Base-by-base conservation (phyloP, 2,797 vertebrate species). In the Emydoidea blandingii region DNA sequence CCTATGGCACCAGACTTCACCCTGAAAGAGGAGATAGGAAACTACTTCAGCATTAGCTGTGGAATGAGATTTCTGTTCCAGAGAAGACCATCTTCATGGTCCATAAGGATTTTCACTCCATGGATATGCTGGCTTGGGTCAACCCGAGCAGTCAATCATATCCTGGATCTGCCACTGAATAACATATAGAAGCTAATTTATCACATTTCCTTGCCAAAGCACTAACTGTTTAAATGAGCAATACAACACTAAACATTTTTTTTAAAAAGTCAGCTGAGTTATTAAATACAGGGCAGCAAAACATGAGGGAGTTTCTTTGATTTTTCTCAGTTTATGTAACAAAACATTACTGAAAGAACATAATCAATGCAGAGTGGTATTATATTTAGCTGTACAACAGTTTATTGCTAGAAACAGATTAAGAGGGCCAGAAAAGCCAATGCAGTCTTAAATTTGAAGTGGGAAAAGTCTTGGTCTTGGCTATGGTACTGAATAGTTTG, bases 391-490 rank as follows among this genome's bases (percentile, higher is more conserved):
- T 94, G 65, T 93, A 92, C 86, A 92, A 86, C 91, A 96, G 92
- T 96, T 93, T 92, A 96, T 87, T 94, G 86, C 49, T 88, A 74
- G 94, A 93, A 97, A 96, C 72, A 44, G 90, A 96, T 97, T 97
- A 95, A 94, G 29, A 94, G 94, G 95, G 94, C 95, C 90, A 52
- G 57, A 97, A 95, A 96, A 97, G 96, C 94, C 96, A 96, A 96
- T 95, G 89, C 74, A 88, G 80, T 82, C 92, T 94, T 96, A 96
- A 96, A 97, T 97, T 96, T 96, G 94, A 97, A 95, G 95, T 96
- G 87, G 93, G 52, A 50, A 95, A 97, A 96, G 95, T 94, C 94
- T 90, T 95, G 14, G 65, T 95, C 52, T 85, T 50, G 54, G 21
- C 81, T 83, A 91, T 94, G 91, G 19, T 34, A 89, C 56, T 86